Base-by-base conservation (phyloP, 2,113 vertebrate species). In the Phoenicopterus ruber region DNA sequence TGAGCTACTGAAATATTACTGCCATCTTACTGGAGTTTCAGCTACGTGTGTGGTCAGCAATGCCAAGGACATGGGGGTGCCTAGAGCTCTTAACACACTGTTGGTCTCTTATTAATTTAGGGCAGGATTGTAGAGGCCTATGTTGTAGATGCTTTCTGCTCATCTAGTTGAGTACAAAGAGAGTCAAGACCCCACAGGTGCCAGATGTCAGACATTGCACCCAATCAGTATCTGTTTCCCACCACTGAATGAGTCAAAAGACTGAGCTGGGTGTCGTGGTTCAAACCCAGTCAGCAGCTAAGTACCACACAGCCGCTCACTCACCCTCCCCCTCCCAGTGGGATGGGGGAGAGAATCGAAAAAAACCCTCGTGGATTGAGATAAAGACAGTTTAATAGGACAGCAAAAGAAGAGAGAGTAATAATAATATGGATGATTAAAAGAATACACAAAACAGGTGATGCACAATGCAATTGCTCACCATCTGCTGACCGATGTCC, bases 31-130 rank as follows among this genome's bases (percentile, higher is more conserved):
- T 67, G 74, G 44, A 72, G 40, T 55, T 93, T 50, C 65, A 63
- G 38, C 61, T 85, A 25, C 4, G 2, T 12, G 3, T 52, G 24
- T 67, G 47, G 65, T 59, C 52, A 74, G 44, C n/a, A 55, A 2
- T 12, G 21, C 21, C 31, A 58, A 76, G n/a, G 31, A 36, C 21
- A 9, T n/a, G 4, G 0, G 0, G 11, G 16, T 20, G 20, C 26
- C 26, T 52, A 19, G 22, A 71, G 69, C 42, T 84, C n/a, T 49
- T 61, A 44, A 50, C 40, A 32, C 7, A 26, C 25, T 13, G 1
- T 47, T 71, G 26, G 17, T 59, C 7, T 26, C 47, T 71, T 58
- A 42, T 19, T 59, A 46, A 50, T 52, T 63, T 34, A 17, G 42
- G 44, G 22, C 11, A 82, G 55, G n/a, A 46, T 7, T 36, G 31